phyloP scores from a whole-genome alignment of 35 echinoderm and acorn worm genomes.

The Hemicentrotus pulcherrimus region DNA sequence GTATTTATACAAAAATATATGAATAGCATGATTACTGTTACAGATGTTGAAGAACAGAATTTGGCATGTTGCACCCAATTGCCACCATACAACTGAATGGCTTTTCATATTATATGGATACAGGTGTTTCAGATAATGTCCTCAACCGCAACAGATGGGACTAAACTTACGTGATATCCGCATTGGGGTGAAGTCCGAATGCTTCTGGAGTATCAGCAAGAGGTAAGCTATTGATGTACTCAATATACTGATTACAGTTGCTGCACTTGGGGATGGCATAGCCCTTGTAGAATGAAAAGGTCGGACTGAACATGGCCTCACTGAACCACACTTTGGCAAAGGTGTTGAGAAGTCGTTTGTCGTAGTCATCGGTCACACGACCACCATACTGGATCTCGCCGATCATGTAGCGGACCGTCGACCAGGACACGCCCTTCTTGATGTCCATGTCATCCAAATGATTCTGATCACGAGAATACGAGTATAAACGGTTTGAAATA shows the following conservation, averaged over 20 bases:
- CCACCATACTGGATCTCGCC: conserved; percentile 97
- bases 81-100: background rate
- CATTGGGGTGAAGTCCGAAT: conserved; percentile 97
- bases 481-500: background rate
- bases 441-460: conserved; percentile 98
- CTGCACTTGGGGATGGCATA: conserved; percentile 93
- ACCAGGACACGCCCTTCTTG: conserved; percentile 98
- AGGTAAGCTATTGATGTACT: conserved; percentile 86
- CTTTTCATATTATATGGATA: background rate
- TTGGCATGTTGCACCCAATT: background rate
- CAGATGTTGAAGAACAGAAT: too few species aligned
- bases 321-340: conserved; percentile 99
- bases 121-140: background rate
- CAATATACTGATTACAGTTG: conserved; percentile 74
- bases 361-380: conserved; percentile 94
- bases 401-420: conserved; percentile 97
- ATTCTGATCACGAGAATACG: conserved; percentile 48
- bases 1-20: too few species aligned
- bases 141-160: background rate
- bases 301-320: conserved; percentile 93
- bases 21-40: too few species aligned
- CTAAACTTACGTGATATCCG: conserved; percentile 89
- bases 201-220: conserved; percentile 88
- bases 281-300: conserved; percentile 96
- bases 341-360: conserved; percentile 90